Evolutionary conservation across 2,113 vertebrate species (phyloP), one percentile per base, ranked within the genome.

Genomic region (Manacus vitellinus): DNA sequence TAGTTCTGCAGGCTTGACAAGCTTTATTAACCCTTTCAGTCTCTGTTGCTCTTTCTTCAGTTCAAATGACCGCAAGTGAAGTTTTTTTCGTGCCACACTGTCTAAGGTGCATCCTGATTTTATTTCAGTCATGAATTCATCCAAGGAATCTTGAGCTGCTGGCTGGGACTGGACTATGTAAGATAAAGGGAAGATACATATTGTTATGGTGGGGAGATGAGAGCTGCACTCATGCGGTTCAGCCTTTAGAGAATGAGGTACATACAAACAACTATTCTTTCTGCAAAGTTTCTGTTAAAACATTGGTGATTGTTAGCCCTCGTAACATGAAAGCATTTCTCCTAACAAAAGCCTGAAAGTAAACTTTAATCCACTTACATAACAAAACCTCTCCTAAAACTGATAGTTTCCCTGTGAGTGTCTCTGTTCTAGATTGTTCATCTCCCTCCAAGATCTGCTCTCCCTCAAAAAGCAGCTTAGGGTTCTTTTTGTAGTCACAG

Each of bases 111-210:
- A 97, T 51, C 98, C 98, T 4, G 98, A 98, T 47, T 98, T 98
- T 80, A 99, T 99, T 28, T 98, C 98, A 0, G 98, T 99, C 99
- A 99, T 99, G 95, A 99, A 99, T 10, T 98, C 99, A 33, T 99
- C 99, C 97, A 99, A 97, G 14, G 99, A 98, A 95, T 99, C 99
- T 78, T 99, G 99, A 43, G 98, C 88, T 14, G 98, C 97, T 4
- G 98, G 95, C 76, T 98, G 97, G 19, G 98, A 97, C 9, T 98
- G 94, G 88, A 80, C 99, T 99, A 94, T 51, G 55, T 49, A 89
- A 88, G 54, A 94, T 6, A 78, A 89, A 66, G 16, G 18, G 23
- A 71, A 87, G 66, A 89, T 24, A 71, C 0, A 25, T 25, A 76
- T 23, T 27, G 61, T 89, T 72, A 85, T 0, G 1, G 24, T 31